Evolutionary conservation across 2,888 invertebrate genomes (phyloP), one percentile per base, ranked within the genome.

Genomic region (Lutraria lutraria): DNA sequence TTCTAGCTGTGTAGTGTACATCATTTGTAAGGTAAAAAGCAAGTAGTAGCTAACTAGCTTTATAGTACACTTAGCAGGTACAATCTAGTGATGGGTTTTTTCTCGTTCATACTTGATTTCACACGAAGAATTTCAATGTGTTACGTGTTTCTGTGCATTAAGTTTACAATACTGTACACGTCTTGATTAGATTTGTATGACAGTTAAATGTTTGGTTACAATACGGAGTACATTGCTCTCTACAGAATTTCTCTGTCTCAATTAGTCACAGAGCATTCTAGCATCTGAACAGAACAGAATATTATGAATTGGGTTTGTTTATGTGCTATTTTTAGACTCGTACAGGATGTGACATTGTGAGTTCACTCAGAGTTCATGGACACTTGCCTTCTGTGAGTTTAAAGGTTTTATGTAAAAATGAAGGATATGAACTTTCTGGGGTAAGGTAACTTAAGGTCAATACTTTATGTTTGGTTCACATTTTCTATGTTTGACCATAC

Each of bases 351-450:
- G 81, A 68, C 15, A 16, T 53, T 3, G 31, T n/a, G 81, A 76
- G 88, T 85, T 88, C 88, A 88, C 31, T 25, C n/a, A 88, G 81
- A 88, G 88, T 85, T 88, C 88, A 88, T 54, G 88, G 85, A 53
- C 85, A 72, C 43, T 76, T 25, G 25, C n/a, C 72, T 34, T 76
- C 76, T 25, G 31, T 76, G 34, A 34, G 76, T 76, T 31, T 34
- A 19, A 19, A 43, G 43, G 34, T 34, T 63, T 56, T 31, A 76
- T 76, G 76, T 25, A 34, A 56, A 60, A 85, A 80, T 80, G 60
- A 52, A 82, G 53, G 43, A 56, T n/a, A n/a, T 85, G 88, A 81
- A 81, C 88, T 85, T 54, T 6, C 15, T 31, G 68, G 84, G 88
- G 81, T 85, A 88, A 88, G 88, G 88, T 88, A 68, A 85, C 52